Percentiles rank a stretch among this genome's conserved stretches.
phyloP scores from a whole-genome alignment of 2,797 vertebrate species.

The Xenopus petersii region DNA sequence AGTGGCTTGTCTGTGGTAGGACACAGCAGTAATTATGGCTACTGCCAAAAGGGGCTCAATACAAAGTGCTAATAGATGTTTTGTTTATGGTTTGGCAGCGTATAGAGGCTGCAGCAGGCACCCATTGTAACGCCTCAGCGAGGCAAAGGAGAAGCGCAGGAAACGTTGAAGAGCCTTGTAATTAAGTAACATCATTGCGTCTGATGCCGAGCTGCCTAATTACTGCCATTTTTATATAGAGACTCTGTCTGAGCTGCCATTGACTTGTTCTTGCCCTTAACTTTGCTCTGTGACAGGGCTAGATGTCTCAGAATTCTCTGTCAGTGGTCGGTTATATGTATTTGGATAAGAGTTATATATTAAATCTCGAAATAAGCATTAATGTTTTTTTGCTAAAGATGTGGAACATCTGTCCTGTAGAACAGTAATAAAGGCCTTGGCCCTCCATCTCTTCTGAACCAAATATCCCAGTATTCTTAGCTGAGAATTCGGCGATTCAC shows the following conservation, averaged over 20 bases:
- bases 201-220: constrained; percentile 36
- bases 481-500: too few species aligned
- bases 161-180: constrained; percentile 39
- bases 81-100: constrained; percentile 47
- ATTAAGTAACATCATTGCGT: constrained; percentile 32
- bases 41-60: constrained; percentile 54
- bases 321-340: constrained; percentile 12
- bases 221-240: constrained; percentile 37
- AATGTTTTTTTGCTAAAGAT: too few species aligned
- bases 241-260: constrained; percentile 28
- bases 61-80: constrained; percentile 49
- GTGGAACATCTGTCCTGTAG: too few species aligned
- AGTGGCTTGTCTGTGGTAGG: constrained; percentile 56
- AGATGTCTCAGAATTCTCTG: constrained; percentile 34
- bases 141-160: constrained; percentile 20
- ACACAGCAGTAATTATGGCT: constrained; percentile 54
- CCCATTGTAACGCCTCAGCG: constrained; percentile 42
- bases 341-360: background rate
- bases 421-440: too few species aligned
- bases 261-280: constrained; percentile 24
- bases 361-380: too few species aligned
- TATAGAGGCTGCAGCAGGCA: constrained; percentile 43
- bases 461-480: background rate
- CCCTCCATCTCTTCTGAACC: background rate
- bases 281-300: constrained; percentile 36